These are phyloP conservation scores for Adelosebastes latens DNA, from an alignment of 2,797 vertebrate species.

Conservation along the genomic window DNA sequence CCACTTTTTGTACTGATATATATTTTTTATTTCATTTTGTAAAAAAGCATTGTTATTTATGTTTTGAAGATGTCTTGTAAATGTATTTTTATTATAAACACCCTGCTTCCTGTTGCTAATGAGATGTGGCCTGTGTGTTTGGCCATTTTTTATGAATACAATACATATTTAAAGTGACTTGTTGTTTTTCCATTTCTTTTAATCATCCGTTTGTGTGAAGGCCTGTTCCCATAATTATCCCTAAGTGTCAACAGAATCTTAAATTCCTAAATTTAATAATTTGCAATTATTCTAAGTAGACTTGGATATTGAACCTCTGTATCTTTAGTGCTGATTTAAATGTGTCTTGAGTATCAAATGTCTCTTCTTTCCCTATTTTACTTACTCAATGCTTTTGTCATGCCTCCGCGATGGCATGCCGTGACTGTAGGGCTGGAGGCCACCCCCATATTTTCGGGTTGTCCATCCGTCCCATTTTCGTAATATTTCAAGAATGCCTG, in stretches of 20 bases:
- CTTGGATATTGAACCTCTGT: not conserved
- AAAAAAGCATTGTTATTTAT: constrained; percentile 71
- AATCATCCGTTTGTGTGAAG: not conserved
- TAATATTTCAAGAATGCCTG: no score
- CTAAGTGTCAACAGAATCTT: not conserved
- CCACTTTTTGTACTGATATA: constrained; percentile 45
- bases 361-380: not conserved
- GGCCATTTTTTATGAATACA: constrained; percentile 58
- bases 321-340: not conserved
- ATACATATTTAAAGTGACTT: constrained; percentile 46
- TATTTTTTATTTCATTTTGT: constrained; percentile 54
- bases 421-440: no score
- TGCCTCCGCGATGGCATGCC: no score
- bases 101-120: constrained; percentile 40
- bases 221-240: not conserved
- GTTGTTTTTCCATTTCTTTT: not conserved
- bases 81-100: constrained; percentile 69
- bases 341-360: not conserved
- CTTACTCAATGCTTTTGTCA: not conserved
- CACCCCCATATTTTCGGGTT: no score
- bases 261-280: not conserved
- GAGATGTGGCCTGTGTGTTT: constrained; percentile 28
- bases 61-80: constrained; percentile 48
- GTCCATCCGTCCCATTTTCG: no score
- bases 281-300: not conserved